Evolutionary conservation across 2,113 vertebrate genomes (phyloP).

Genomic region (Mesocricetus auratus): DNA sequence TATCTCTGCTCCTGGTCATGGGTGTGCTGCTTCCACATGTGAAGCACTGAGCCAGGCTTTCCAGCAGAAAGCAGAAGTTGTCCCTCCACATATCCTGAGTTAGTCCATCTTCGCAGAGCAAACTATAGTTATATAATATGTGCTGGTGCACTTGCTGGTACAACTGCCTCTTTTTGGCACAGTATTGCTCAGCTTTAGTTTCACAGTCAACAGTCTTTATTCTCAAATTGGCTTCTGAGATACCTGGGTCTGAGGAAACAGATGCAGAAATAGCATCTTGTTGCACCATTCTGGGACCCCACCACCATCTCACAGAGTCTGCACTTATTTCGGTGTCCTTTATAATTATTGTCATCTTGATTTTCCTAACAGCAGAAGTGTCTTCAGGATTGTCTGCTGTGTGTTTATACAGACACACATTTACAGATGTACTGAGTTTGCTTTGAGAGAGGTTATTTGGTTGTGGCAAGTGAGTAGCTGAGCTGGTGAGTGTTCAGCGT

Average conservation of each 20-base stretch:
- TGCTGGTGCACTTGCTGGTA: conserved; percentile 80
- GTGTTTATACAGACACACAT: conserved; percentile 31
- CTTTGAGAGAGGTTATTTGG: conserved; percentile 79
- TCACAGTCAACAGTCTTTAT: conserved; percentile 73
- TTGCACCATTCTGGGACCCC: conserved; percentile 56
- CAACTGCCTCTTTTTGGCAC: conserved; percentile 62
- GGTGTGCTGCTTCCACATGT: background rate
- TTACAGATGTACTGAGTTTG: conserved; percentile 54
- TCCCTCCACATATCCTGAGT: conserved; percentile 24
- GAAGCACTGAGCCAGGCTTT: background rate
- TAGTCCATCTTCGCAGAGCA: conserved; percentile 65
- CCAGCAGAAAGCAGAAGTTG: conserved; percentile 50
- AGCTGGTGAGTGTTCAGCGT: conserved; percentile 77
- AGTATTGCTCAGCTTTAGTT: conserved; percentile 82
- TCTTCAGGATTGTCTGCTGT: background rate
- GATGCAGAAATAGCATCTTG: conserved; percentile 54
- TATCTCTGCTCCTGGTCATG: background rate
- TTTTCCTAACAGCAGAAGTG: conserved; percentile 9
- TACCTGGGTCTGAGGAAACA: background rate
- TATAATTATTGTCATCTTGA: conserved; percentile 32
- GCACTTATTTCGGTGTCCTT: conserved; percentile 54
- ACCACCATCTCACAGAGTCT: background rate
- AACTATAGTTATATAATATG: conserved; percentile 63
- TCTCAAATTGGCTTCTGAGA: conserved; percentile 61
- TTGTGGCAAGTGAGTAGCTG: conserved; percentile 69